Evolutionary conservation across 2,888 invertebrate species (phyloP).

Genomic region (Pollenia angustigena): DNA sequence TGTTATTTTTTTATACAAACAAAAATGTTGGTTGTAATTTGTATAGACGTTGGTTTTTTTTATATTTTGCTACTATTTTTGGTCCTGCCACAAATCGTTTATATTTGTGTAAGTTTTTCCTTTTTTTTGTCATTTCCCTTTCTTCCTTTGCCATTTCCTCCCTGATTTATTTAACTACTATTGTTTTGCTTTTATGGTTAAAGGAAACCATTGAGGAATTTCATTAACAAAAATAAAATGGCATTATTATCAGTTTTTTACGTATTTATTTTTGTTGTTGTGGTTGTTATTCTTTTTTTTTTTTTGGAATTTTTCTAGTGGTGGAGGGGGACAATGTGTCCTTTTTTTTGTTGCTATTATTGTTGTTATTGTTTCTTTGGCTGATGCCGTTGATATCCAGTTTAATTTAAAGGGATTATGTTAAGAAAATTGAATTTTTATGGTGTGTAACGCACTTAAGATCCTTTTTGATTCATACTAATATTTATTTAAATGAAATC

Average conservation of each 20-base stretch:
- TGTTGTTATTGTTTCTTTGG: slow-evolving; percentile 16
- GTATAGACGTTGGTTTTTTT: slow-evolving; percentile 22
- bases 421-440: slow-evolving; percentile 65
- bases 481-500: slow-evolving; percentile 58
- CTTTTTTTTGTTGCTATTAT: slow-evolving; percentile 39
- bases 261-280: not conserved
- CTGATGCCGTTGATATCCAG: slow-evolving; percentile 30
- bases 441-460: slow-evolving; percentile 50
- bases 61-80: slow-evolving; percentile 9
- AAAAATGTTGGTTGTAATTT: slow-evolving; percentile 21
- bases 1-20: not conserved
- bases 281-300: not conserved
- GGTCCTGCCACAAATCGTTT: slow-evolving; percentile 59
- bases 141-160: not conserved
- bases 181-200: slow-evolving; percentile 30
- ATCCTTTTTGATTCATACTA: slow-evolving; percentile 47
- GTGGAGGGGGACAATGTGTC: slow-evolving; percentile 6
- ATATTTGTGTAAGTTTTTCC: slow-evolving; percentile 37
- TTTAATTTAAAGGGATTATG: slow-evolving; percentile 61
- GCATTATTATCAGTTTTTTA: slow-evolving; percentile 56
- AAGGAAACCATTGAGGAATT: slow-evolving; percentile 63
- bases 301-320: not conserved
- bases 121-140: not conserved
- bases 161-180: not conserved
- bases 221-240: slow-evolving; percentile 66